Conservation (phyloP, 2,797 vertebrate genomes). For the Miichthys miiuy region DNA sequence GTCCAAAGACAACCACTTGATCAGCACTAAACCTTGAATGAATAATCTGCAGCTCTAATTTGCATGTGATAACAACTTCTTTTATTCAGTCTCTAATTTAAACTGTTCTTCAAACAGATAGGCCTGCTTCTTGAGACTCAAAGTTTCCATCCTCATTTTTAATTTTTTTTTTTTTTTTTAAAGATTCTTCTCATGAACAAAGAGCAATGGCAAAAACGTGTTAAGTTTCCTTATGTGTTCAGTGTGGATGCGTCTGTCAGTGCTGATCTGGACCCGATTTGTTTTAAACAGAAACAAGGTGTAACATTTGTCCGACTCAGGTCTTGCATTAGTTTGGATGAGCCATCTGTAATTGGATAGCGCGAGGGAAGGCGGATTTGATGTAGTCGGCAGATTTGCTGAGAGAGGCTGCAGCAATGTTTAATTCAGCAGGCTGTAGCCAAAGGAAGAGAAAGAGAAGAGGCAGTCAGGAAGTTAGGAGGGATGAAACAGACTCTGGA, state of each 20-base stretch:
- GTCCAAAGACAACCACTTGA: conserved; percentile 71
- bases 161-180: neutral
- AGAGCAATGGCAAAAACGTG: neutral
- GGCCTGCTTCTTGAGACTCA: conserved; percentile 13
- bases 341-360: conserved; percentile 83
- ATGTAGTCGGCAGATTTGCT: conserved; percentile 76
- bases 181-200: neutral
- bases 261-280: conserved; percentile 47
- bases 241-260: conserved; percentile 19
- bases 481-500: conserved; percentile 70
- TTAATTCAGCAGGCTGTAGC: conserved; percentile 79
- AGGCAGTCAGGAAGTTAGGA: conserved; percentile 66
- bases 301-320: conserved; percentile 77
- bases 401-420: conserved; percentile 73
- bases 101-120: conserved; percentile 57
- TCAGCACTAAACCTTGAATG: conserved; percentile 66
- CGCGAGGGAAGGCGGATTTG: conserved; percentile 73
- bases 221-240: conserved; percentile 13
- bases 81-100: conserved; percentile 54
- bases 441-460: conserved; percentile 55
- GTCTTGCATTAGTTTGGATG: conserved; percentile 76
- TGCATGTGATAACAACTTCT: conserved; percentile 67
- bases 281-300: conserved; percentile 74
- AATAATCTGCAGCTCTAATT: conserved; percentile 66
- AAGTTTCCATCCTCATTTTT: neutral